A percentile compares a stretch with the other conserved stretches of the same genome.
These are phyloP conservation scores for Schlechtendalia chinensis DNA, from an alignment of 1,140 invertebrate species.

Conservation along the genomic window DNA sequence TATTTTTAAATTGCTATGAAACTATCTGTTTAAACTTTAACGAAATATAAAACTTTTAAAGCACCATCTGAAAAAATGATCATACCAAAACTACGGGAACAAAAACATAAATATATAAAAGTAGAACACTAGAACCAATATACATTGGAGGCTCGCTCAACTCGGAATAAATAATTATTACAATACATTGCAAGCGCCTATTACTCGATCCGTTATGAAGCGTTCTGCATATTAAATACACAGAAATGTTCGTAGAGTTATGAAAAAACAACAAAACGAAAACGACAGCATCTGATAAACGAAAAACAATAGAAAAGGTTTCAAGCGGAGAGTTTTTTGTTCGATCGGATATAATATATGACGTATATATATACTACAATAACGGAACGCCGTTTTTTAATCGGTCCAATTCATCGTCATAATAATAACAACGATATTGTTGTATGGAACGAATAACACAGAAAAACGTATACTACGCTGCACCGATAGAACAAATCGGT, in stretches of 20 bases:
- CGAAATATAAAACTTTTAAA: no score
- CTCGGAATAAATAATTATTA: no score
- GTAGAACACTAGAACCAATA: no score
- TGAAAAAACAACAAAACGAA: not conserved
- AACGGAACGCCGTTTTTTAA: slow-evolving; percentile 2
- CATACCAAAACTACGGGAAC: no score
- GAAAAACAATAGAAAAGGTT: not conserved
- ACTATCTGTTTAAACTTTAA: no score
- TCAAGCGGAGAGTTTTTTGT: not conserved
- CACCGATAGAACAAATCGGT: slow-evolving; percentile 37
- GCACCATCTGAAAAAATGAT: no score
- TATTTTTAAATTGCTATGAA: no score
- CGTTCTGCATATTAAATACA: not conserved
- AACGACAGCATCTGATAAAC: not conserved
- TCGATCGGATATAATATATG: not conserved
- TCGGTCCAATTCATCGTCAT: not conserved
- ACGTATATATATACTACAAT: not conserved
- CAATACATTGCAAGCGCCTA: no score
- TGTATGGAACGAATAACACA: slow-evolving; percentile 25
- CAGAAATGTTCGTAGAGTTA: not conserved
- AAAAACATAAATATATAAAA: no score
- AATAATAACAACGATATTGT: slow-evolving; percentile 26
- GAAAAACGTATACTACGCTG: slow-evolving; percentile 3
- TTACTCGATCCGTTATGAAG: no score
- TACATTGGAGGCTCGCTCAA: no score